Percentiles rank a stretch among this genome's conserved stretches.
phyloP scores from a whole-genome alignment of 2,888 invertebrate genomes.

The Torymus aiolomorphi region DNA sequence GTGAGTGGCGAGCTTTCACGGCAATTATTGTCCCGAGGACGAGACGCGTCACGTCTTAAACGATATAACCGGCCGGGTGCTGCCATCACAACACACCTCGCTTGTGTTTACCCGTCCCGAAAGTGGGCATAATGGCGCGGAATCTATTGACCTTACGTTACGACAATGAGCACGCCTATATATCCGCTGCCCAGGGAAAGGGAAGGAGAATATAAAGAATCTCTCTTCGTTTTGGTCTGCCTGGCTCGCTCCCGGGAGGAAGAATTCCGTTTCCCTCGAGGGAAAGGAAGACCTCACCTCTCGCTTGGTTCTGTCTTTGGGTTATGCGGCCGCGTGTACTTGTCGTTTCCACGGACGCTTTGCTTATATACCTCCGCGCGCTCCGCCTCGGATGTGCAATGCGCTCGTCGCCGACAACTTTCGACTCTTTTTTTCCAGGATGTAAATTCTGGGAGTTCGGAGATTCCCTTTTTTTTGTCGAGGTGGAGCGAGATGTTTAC shows the following conservation, averaged over 20 bases:
- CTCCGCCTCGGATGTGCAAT: constrained; percentile 30
- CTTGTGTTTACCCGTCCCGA: constrained; percentile 45
- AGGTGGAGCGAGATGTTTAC: too few species aligned
- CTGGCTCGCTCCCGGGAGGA: neutral
- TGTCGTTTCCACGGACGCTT: constrained; percentile 16
- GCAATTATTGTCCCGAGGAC: constrained; percentile 46
- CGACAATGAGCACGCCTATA: constrained; percentile 49
- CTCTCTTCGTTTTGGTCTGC: neutral
- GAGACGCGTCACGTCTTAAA: constrained; percentile 58
- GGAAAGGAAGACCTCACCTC: constrained; percentile 19
- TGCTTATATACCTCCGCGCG: neutral
- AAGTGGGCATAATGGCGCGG: constrained; percentile 34
- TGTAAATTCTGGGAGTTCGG: constrained; percentile 3
- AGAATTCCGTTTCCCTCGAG: constrained; percentile 37
- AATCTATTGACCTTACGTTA: constrained; percentile 27
- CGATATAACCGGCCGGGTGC: constrained; percentile 57
- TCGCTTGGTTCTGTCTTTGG: neutral
- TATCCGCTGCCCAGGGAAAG: neutral
- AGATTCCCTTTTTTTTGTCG: neutral
- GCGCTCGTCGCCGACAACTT: constrained; percentile 11
- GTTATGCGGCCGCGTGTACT: constrained; percentile 20
- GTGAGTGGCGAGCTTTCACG: constrained; percentile 44
- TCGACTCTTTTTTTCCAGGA: constrained; percentile 2
- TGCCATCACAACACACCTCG: constrained; percentile 67
- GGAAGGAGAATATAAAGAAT: constrained; percentile 25